Evolutionary conservation across 2,113 vertebrate genomes (phyloP), one percentile per base, ranked within the genome.

Genomic region (Anseranas semipalmata): DNA sequence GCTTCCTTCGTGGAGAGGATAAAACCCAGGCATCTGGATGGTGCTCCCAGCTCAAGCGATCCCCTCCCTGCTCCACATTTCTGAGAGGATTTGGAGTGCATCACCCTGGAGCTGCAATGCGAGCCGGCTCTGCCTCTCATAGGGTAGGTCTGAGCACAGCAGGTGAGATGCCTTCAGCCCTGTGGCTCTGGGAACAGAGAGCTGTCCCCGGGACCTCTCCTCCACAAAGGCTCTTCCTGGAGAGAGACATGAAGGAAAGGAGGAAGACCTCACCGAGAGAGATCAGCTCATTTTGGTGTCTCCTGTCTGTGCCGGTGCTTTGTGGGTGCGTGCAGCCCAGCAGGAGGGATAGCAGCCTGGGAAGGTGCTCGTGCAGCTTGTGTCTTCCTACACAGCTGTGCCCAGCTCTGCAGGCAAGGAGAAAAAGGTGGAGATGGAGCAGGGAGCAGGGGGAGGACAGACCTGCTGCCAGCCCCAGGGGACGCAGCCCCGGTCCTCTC

Each of bases 281-380:
- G 14, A 18, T 10, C 8, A 1, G 39, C 48, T 53, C 5, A 3
- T 13, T 15, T 5, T 12, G 43, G 35, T 58, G 67, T 9, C 37
- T 83, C 48, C 33, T 50, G 78, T 39, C 22, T 3, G n/a, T 5
- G 39, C 15, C 2, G 2, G 52, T 27, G 62, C 48, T 50, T n/a
- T 18, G 41, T 12, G n/a, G 0, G 0, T 16, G 41, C 4, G 4
- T 5, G 19, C 39, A 59, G 65, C 41, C 43, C 60, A 1, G 1
- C 1, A 19, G 0, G 12, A 37, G 0, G 1, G 2, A 0, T 33
- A 21, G 71, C 58, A 65, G 35, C 58, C 27, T 0, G 0, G 45
- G n/a, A 13, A 7, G 33, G 52, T 12, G 21, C 0, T 2, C 0
- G 1, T 22, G 25, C 53, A 48, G 10, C n/a, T 85, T 12, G 1